phyloP scores from a whole-genome alignment of 2,113 vertebrate genomes.

The Datnioides undecimradiatus region DNA sequence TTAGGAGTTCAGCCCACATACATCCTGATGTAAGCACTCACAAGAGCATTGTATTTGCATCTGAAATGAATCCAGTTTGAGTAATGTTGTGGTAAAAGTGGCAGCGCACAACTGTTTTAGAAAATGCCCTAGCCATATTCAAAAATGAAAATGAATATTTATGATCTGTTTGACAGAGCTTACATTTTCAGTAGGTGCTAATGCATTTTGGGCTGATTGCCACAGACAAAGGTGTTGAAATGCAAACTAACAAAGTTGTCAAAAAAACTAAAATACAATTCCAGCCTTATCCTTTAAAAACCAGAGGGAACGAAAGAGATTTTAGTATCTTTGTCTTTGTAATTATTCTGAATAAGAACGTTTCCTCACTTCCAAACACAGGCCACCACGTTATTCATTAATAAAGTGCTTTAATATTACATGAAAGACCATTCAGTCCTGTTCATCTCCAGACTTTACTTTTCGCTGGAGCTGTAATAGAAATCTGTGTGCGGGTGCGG shows the following conservation, averaged over 20 bases:
- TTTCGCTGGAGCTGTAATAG: not conserved
- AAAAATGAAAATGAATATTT: no score
- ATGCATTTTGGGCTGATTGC: not conserved
- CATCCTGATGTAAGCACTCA: not conserved
- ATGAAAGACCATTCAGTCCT: constrained; percentile 3
- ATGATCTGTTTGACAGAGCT: not conserved
- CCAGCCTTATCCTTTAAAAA: not conserved
- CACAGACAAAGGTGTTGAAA: not conserved
- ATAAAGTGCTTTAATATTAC: constrained; percentile 23
- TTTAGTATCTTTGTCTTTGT: not conserved
- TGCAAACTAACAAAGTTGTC: not conserved
- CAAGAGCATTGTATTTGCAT: no score
- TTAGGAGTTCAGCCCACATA: no score
- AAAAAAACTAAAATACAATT: not conserved
- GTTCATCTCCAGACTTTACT: constrained; percentile 1
- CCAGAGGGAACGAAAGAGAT: constrained; percentile 21
- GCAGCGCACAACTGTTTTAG: not conserved
- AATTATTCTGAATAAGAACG: constrained; percentile 19
- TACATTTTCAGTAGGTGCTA: not conserved
- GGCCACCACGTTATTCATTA: constrained; percentile 28
- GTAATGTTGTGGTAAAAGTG: not conserved
- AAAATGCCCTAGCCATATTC: rapidly evolving
- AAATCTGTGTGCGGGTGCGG: not conserved
- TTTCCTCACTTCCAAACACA: constrained; percentile 7
- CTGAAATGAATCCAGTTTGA: not conserved